These are phyloP conservation scores for Litoditis marina DNA, from an alignment of 2,888 invertebrate species.

Conservation along the genomic window DNA sequence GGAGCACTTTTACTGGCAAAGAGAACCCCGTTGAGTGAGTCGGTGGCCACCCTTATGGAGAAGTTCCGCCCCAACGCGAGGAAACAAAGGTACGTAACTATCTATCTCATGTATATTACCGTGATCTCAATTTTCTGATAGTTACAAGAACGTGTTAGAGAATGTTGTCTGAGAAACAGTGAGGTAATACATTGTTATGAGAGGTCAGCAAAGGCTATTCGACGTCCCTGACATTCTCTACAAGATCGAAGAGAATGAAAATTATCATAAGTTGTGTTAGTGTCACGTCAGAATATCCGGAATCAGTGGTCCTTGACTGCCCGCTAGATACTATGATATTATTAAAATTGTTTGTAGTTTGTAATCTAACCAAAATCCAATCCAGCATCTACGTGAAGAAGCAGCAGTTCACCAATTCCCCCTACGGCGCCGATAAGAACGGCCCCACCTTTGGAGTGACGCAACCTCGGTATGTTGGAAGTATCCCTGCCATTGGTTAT, in stretches of 20 bases:
- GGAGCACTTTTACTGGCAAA: conserved; percentile 40
- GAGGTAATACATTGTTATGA: no score
- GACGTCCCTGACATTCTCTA: no score
- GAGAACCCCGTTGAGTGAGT: conserved; percentile 44
- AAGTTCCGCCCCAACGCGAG: conserved; percentile 27
- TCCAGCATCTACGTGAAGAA: conserved; percentile 45
- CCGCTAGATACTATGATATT: no score
- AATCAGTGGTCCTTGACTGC: no score
- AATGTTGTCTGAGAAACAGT: no score
- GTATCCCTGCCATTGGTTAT: no score
- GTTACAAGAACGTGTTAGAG: no score
- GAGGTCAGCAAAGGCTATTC: no score
- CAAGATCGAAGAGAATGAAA: no score
- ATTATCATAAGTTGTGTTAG: no score
- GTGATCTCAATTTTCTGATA: background rate
- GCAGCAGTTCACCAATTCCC: conserved; percentile 29
- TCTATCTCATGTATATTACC: background rate
- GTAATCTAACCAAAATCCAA: background rate
- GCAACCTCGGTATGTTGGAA: conserved; percentile 6
- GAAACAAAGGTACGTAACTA: conserved; percentile 26
- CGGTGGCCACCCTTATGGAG: conserved; percentile 43
- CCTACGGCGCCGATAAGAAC: conserved; percentile 29
- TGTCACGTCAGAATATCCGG: no score
- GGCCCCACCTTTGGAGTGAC: conserved; percentile 37
- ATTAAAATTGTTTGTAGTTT: no score